Evolutionary conservation across 2,888 invertebrate genomes (phyloP), one percentile per base, ranked within the genome.

Genomic region (Pimpla rufipes): DNA sequence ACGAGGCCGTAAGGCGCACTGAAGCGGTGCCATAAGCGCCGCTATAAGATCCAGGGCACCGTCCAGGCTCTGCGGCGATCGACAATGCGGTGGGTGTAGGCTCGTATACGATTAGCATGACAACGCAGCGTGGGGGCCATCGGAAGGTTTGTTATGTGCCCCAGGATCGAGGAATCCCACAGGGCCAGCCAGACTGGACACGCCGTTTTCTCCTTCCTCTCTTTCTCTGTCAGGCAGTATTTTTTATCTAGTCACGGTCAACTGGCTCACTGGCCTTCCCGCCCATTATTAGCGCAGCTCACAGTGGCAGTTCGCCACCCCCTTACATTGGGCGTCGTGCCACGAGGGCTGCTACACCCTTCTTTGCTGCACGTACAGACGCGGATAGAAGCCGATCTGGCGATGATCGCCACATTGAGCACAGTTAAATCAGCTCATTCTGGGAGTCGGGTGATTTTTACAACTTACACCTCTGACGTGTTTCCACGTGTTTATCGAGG

Each of bases 171-270:
- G 80, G 85, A 86, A 86, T 86, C 85, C 87, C 85, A 83, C 86
- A 88, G 86, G 85, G 86, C 70, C 82, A 88, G 80, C 81, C 47
- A 29, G 55, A 37, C 62, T 73, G 67, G 67, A 76, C 75, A 40
- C 66, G 67, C 35, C 23, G 62, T 10, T 59, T 59, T 55, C 37
- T 70, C 7, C 66, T n/a, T 29, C 29, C 29, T 40, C 50, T 77
- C 68, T 73, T 55, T 81, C 73, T 77, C 89, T 90, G 90, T 90
- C 90, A 87, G 92, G 91, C 92, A 92, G 91, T 93, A 93, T 93
- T 93, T 93, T 93, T 93, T 93, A 93, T 93, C 93, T 93, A 92
- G 93, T 93, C 93, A 93, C 93, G 93, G 93, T 93, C 93, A 93
- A 93, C 93, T 93, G 92, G 91, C 92, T 92, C 90, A 91, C 89